These are phyloP conservation scores for Borostomias antarcticus DNA, from an alignment of 2,797 vertebrate species.

Conservation along the genomic window DNA sequence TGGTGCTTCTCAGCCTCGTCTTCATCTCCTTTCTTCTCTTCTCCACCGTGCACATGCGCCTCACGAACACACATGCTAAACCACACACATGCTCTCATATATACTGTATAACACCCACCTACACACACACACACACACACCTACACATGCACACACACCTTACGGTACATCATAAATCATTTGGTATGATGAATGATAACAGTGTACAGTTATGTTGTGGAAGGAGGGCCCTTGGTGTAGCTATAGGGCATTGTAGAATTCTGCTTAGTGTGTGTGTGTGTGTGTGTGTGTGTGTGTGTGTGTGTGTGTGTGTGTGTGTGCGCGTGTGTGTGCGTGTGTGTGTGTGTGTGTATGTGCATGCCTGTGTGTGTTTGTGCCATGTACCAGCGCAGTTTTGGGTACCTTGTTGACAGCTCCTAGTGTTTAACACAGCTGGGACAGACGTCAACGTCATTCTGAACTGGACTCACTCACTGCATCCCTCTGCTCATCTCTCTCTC, in stretches of 20 bases:
- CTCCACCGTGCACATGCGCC: neutral
- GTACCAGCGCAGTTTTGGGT: conserved; percentile 3
- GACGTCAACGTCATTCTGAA: neutral
- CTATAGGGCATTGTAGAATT: too few relatives aligned
- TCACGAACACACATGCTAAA: conserved; percentile 11
- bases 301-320: neutral
- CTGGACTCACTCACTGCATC: neutral
- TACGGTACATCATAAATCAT: too few relatives aligned
- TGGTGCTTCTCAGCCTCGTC: neutral
- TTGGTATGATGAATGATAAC: too few relatives aligned
- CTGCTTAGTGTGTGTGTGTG: neutral
- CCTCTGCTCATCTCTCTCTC: neutral
- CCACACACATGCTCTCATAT: too few relatives aligned
- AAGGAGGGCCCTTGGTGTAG: too few relatives aligned
- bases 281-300: neutral
- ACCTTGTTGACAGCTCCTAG: neutral
- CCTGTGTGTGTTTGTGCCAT: neutral
- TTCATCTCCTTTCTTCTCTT: neutral
- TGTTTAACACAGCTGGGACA: neutral
- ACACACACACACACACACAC: conserved; percentile 16
- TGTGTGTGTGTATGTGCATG: too few relatives aligned
- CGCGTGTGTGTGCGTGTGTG: conserved; percentile 2
- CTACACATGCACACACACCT: conserved; percentile 17
- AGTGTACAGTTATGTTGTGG: too few relatives aligned
- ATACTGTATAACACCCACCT: too few relatives aligned